These are phyloP conservation scores for Podarcis muralis DNA, from an alignment of 2,113 vertebrate species.

Conservation along the genomic window DNA sequence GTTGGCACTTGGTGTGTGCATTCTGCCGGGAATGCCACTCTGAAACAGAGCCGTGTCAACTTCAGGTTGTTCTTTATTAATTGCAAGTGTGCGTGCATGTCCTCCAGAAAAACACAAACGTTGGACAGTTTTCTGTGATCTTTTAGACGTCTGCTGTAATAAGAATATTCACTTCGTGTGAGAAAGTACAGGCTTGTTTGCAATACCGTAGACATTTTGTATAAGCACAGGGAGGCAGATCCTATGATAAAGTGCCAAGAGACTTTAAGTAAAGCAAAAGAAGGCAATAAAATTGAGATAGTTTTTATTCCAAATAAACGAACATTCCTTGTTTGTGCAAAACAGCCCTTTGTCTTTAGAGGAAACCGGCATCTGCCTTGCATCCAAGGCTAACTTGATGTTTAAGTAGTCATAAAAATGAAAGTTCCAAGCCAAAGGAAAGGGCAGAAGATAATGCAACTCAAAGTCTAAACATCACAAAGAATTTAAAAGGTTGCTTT, in stretches of 20 bases:
- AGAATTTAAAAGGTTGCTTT: conserved; percentile 8
- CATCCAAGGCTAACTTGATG: neutral
- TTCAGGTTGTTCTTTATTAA: neutral
- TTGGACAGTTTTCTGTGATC: neutral
- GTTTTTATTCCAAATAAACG: neutral
- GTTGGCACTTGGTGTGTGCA: too few species aligned
- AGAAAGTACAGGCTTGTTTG: neutral
- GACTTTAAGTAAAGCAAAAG: neutral
- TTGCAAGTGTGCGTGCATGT: neutral
- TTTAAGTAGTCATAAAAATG: conserved; percentile 10
- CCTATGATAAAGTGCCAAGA: neutral
- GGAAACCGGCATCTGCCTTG: neutral
- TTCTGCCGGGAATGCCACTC: neutral
- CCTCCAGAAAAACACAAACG: neutral
- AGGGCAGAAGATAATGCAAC: neutral
- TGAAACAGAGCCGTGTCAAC: neutral
- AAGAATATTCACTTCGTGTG: neutral
- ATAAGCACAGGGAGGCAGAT: neutral
- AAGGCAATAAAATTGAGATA: neutral
- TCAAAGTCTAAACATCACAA: neutral
- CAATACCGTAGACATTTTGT: neutral
- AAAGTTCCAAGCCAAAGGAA: conserved; percentile 17
- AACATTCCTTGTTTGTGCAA: neutral
- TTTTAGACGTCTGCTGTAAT: neutral
- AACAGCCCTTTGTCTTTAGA: neutral